Base-by-base conservation (phyloP, 2,888 invertebrate genomes). In the Lasioglossum villosulum region DNA sequence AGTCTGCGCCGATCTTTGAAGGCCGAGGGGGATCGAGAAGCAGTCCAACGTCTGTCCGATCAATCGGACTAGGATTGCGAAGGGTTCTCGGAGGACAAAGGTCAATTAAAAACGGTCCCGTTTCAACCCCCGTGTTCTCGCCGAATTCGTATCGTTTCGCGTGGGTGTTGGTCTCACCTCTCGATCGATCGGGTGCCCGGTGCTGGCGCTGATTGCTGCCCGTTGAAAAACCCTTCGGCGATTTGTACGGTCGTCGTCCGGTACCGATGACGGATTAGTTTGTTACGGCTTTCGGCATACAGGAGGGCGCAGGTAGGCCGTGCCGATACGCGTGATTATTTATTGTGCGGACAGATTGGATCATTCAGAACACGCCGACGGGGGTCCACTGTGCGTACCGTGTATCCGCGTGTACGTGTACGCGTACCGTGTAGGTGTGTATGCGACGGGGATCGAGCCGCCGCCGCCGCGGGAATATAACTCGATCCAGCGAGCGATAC, bases 331-430 rank as follows among this genome's bases (percentile, higher is more conserved):
- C 91, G 89, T 92, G 92, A 92, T 92, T 92, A 93, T 92, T 92
- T 91, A 92, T 92, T 92, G 91, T 92, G 89, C 87, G 90, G 86
- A 82, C 91, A 92, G 93, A 93, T 93, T 93, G 92, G 92, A 93
- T 93, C 92, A 93, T 93, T 92, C 91, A 92, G 89, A 88, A 88
- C 86, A 88, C 75, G 83, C 86, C 90, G 87, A 85, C 83, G 87
- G 91, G 91, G 90, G 86, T 82, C 81, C 85, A 23, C 37, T 8
- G 1, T 37, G 37, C 37, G 4, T 23, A 63, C 80, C 78, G 80
- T 76, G 72, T 78, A 70, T 45, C 12, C 12, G 12, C 27, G 27
- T 59, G 56, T 8, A 23, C 16, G 16, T 48, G 48, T 23, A 4
- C 16, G 45, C 5, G 5, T 5, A 2, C 2, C 6, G 23, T 48